Evolutionary conservation across 2,797 vertebrate genomes (phyloP).

Genomic region (Phoeniculus purpureus): DNA sequence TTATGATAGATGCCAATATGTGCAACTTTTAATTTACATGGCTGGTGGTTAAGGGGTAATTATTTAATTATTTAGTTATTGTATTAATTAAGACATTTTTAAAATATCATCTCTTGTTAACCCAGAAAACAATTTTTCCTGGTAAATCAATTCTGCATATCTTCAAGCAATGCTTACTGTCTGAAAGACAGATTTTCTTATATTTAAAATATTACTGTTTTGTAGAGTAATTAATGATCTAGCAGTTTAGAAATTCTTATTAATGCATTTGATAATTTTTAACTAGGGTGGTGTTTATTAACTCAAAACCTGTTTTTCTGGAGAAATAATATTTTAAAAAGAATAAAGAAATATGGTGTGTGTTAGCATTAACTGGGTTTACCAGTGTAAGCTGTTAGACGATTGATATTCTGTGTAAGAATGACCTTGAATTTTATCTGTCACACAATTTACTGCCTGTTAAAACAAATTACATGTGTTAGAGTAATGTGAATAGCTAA

Average conservation of each 20-base stretch:
- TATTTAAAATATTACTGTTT: too few species aligned
- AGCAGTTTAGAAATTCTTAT: not conserved
- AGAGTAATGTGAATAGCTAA: constrained; percentile 41
- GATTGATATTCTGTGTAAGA: constrained; percentile 54
- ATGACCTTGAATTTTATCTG: constrained; percentile 55
- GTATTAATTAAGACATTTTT: constrained; percentile 8
- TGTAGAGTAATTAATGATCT: constrained; percentile 31
- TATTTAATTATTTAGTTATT: not conserved
- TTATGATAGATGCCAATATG: not conserved
- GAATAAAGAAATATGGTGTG: constrained; percentile 11
- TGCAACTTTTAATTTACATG: not conserved
- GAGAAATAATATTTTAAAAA: not conserved
- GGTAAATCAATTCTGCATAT: constrained; percentile 3
- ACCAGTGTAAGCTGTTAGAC: constrained; percentile 31
- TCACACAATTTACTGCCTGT: constrained; percentile 16
- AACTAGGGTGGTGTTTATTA: constrained; percentile 37
- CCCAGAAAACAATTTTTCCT: constrained; percentile 17
- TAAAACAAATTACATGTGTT: constrained; percentile 62
- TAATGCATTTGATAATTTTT: constrained; percentile 26
- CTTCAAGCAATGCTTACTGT: not conserved
- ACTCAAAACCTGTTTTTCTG: constrained; percentile 27
- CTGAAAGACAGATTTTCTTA: constrained; percentile 14
- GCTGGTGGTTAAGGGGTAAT: not conserved
- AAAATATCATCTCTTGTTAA: constrained; percentile 14
- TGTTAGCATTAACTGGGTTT: constrained; percentile 62